A percentile compares a stretch with the other conserved stretches of the same genome.
Evolutionary conservation across 2,797 vertebrate genomes (phyloP).

Genomic region (Meriones psammophilus): DNA sequence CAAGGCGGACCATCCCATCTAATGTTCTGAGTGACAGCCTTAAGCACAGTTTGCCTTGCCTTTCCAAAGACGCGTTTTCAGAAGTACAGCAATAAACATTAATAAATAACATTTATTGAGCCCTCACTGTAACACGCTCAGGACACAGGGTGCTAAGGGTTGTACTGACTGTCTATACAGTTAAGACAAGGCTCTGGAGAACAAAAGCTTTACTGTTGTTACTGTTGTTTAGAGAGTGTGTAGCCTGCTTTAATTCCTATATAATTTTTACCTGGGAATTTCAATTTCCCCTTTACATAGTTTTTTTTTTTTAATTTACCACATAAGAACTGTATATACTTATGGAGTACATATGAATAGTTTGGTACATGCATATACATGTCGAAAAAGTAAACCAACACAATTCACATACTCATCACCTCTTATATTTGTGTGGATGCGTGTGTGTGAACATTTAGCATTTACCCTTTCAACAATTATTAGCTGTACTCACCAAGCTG

Average conservation of each 20-base stretch:
- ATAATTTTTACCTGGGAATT: background rate
- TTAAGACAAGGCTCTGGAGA: background rate
- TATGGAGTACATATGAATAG: background rate
- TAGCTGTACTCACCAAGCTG: background rate
- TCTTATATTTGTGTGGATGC: background rate
- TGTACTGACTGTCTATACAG: background rate
- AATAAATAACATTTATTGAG: constrained; percentile 71
- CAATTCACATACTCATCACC: background rate
- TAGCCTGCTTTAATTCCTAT: background rate
- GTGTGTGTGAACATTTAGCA: background rate
- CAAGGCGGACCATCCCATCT: too few relatives aligned
- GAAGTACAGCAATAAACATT: constrained; percentile 63
- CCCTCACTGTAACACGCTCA: background rate
- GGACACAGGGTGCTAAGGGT: background rate
- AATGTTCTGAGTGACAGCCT: background rate
- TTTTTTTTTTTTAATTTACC: background rate
- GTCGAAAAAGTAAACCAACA: background rate
- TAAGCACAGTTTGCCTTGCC: background rate
- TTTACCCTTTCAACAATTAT: background rate
- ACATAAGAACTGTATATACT: background rate
- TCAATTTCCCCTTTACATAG: background rate
- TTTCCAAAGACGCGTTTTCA: constrained; percentile 63
- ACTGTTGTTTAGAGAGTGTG: background rate
- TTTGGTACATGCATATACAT: background rate
- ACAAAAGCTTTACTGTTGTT: background rate